A percentile compares a stretch with the other conserved stretches of the same genome.
phyloP scores from a whole-genome alignment of 2,797 vertebrate species.

The Enteromius afrohamiltoni region DNA sequence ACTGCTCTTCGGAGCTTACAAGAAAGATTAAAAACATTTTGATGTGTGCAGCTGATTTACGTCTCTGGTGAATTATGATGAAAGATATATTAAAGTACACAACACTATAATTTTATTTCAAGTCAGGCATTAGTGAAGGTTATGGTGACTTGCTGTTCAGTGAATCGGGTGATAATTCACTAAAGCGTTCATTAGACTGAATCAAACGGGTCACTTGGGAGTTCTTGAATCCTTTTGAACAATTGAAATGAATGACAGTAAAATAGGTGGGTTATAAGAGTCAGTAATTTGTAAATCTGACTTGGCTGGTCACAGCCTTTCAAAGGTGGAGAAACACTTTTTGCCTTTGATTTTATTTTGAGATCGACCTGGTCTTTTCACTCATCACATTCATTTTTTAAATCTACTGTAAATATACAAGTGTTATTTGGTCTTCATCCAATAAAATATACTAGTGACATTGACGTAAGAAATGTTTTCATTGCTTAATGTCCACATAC shows the following conservation, averaged over 20 bases:
- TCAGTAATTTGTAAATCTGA: not conserved
- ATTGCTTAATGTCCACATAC: not conserved
- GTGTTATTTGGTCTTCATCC: not conserved
- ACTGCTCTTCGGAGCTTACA: slow-evolving; percentile 1
- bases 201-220: not conserved
- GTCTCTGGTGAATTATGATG: not conserved
- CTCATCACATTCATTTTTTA: not conserved
- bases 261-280: not conserved
- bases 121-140: not conserved
- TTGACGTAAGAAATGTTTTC: not conserved
- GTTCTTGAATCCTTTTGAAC: not conserved
- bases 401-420: not conserved
- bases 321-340: not conserved
- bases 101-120: not conserved
- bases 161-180: not conserved
- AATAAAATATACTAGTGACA: not conserved
- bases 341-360: not conserved
- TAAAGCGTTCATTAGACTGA: slow-evolving; percentile 3
- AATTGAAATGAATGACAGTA: not conserved
- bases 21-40: not conserved
- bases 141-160: slow-evolving; percentile 2
- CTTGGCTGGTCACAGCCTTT: not conserved
- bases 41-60: not conserved
- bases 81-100: not conserved
- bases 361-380: not conserved